Evolutionary conservation across 2,797 vertebrate genomes (phyloP), one percentile per base, ranked within the genome.

Genomic region (Gadopsis bispinosus): DNA sequence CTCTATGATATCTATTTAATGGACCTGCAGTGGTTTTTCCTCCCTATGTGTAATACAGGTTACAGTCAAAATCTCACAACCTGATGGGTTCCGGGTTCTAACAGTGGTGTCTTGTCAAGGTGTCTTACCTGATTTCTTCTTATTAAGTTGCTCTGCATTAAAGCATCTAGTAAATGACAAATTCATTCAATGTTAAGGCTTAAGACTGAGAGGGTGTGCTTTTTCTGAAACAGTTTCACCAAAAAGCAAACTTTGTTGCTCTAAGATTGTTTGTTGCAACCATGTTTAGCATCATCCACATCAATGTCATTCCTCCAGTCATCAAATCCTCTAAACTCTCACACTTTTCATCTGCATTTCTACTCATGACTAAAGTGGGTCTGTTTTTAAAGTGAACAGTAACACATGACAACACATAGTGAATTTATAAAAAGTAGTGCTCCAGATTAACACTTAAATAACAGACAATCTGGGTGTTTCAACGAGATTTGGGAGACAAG

Each of bases 391-490:
- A 69, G 3, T 33, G 1, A 68, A 48, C 55, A 29, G 10, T 51
- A 83, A 83, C 29, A 20, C 14, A 22, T 60, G 48, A 67, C 47
- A n/a, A 16, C 33, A 39, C 20, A 29, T 45, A 7, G 3, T 54
- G 7, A 48, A 50, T 39, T 37, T 55, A n/a, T 47, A 31, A 63
- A 54, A 63, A 19, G 33, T 33, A 31, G 22, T 51, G 50, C 64
- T 77, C 56, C 47, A 58, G 45, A 73, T 69, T 65, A 79, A 81
- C 4, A 5, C 75, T 77, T 69, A 20, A 80, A 39, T 83, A 88
- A 85, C 77, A 72, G 80, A 85, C 83, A 84, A 72, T 83, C 79
- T 73, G 75, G 67, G 75, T 83, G 86, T 78, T 87, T 79, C 67
- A 70, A n/a, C 71, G 69, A 78, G 33, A 83, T 86, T 69, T 53